Conservation (phyloP, 2,888 invertebrate species). For the Steinernema hermaphroditum region DNA sequence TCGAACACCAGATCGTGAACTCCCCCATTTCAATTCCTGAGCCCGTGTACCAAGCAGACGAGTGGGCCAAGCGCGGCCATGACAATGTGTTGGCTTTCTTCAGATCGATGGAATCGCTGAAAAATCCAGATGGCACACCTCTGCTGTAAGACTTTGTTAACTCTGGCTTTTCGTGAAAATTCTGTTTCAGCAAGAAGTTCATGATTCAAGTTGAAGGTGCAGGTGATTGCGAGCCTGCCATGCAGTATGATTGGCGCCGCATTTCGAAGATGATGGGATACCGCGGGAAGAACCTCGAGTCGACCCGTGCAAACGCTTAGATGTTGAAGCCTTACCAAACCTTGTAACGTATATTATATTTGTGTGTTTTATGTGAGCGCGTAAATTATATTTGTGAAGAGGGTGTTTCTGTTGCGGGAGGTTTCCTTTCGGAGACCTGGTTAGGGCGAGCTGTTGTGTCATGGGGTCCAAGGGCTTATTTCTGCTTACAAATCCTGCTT, state of each 20-base stretch:
- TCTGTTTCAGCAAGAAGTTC: no score
- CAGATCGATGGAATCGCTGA: not conserved
- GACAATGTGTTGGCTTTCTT: not conserved
- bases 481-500: no score
- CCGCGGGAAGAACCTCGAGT: slow-evolving; percentile 49
- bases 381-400: no score
- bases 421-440: no score
- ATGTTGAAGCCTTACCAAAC: no score
- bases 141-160: not conserved
- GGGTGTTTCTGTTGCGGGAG: no score
- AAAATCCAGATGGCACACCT: not conserved
- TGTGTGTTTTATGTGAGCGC: no score
- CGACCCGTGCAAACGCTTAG: slow-evolving; percentile 38
- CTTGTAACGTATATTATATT: no score
- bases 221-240: not conserved
- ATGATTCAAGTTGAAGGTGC: no score
- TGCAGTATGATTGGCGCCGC: not conserved
- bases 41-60: slow-evolving; percentile 52
- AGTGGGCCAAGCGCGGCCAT: slow-evolving; percentile 52
- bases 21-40: slow-evolving; percentile 40
- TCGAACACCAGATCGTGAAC: not conserved
- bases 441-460: no score
- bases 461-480: no score
- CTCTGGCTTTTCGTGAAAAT: not conserved
- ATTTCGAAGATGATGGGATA: not conserved